Base-by-base conservation (phyloP, 2,888 invertebrate species). In the Drosophila stalkeri region DNA sequence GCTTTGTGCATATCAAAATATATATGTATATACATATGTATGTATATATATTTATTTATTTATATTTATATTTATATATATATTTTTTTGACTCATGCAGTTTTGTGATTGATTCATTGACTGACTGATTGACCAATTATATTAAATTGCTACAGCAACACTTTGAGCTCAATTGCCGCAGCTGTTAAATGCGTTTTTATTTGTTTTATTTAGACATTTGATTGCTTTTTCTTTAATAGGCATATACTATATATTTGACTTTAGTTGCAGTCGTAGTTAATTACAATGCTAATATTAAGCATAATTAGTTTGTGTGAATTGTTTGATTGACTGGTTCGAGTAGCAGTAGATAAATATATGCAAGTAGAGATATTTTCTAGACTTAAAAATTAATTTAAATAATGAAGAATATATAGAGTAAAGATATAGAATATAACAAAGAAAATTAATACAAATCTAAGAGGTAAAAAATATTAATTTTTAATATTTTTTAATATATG, bases 91-190 rank as follows among this genome's bases (percentile, higher is more conserved):
- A 12, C 20, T 20, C 16, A 7, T n/a, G 41, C 43, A 11, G 43
- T 8, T 46, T 46, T 46, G 23, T 46, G 41, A 56, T 41, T 41
- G 55, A 56, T 41, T 31, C 7, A 56, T 43, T 56, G 56, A 31
- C 31, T 56, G 56, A 43, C 14, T 51, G 49, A 49, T 14, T 35
- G 33, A 54, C 3, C 49, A 49, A 49, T 49, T 49, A 33, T 6
- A 6, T 11, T 31, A 16, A 49, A 31, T n/a, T 49, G n/a, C 11
- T 31, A n/a, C 49, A 31, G 49, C 49, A 9, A 49, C 49, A 49
- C 31, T 18, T 49, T 31, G 6, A 49, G 31, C 49, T 18, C 49
- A 49, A 49, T 49, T 49, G 49, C 11, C 49, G 49, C 49, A n/a
- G 49, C 11, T 49, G n/a, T 49, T 49, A n/a, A 49, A 31, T 27